Conservation (phyloP, 2,888 invertebrate genomes). For the Rhagophthalmus giganteus region DNA sequence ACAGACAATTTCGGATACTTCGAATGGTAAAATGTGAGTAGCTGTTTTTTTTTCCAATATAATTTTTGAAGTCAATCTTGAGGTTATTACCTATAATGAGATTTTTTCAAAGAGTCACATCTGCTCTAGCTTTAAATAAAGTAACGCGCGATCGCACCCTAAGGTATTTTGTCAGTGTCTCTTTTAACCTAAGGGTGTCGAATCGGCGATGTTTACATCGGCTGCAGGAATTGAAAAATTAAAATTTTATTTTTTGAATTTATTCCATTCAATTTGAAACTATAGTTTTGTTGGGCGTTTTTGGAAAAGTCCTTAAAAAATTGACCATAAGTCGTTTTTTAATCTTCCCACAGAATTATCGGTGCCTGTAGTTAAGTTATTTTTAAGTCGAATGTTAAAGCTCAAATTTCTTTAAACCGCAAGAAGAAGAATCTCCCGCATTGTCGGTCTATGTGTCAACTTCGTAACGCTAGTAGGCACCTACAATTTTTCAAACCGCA, state of each 20-base stretch:
- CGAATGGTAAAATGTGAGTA: no score
- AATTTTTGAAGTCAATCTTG: slow-evolving; percentile 12
- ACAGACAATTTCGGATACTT: no score
- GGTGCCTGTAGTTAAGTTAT: no score
- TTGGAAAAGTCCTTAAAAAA: background rate
- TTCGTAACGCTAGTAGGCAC: no score
- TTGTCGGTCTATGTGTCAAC: no score
- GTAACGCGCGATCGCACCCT: slow-evolving; percentile 16
- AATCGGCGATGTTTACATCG: slow-evolving; percentile 13
- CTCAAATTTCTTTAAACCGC: no score
- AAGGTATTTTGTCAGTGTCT: slow-evolving; percentile 20
- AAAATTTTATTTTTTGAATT: slow-evolving; percentile 3
- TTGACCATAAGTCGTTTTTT: no score
- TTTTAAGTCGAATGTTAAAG: no score
- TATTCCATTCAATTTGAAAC: background rate
- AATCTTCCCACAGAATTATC: no score
- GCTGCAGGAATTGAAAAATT: slow-evolving; percentile 9
- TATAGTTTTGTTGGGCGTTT: background rate
- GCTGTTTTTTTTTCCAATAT: no score
- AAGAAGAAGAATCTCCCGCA: no score
- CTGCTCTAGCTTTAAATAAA: slow-evolving; percentile 20
- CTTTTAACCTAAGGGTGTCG: slow-evolving; percentile 15
- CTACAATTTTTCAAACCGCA: slow-evolving; percentile 11
- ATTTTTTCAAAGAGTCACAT: slow-evolving; percentile 14
- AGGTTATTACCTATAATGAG: slow-evolving; percentile 15